Conservation (phyloP, 1,140 invertebrate species). For the Drosophila subobscura region DNA sequence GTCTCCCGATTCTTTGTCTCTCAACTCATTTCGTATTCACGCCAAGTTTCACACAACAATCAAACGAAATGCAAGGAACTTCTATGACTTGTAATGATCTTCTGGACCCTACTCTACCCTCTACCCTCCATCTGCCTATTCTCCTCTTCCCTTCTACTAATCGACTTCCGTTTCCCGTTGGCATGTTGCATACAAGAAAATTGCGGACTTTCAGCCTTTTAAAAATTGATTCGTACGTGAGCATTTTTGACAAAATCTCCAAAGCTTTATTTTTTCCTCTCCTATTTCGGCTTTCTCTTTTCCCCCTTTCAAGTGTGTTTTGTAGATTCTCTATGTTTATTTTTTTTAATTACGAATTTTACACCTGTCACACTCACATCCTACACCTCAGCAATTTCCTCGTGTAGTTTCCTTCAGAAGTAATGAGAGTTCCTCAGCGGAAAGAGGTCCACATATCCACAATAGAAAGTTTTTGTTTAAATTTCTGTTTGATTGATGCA, state of each 20-base stretch:
- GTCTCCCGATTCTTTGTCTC: background rate
- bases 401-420: conserved; percentile 6
- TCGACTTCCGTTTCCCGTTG: conserved; percentile 61
- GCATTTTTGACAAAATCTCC: conserved; percentile 60
- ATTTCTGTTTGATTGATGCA: conserved; percentile 1
- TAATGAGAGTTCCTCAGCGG: background rate
- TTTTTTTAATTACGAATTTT: conserved; percentile 47
- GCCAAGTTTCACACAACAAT: conserved; percentile 68
- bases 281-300: conserved; percentile 46
- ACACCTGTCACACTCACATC: conserved; percentile 16
- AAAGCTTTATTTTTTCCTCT: conserved; percentile 64
- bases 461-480: conserved; percentile 21
- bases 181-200: conserved; percentile 77
- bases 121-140: background rate
- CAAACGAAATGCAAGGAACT: conserved; percentile 57
- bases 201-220: conserved; percentile 41
- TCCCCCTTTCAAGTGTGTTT: conserved; percentile 14
- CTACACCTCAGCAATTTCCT: background rate
- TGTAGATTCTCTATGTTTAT: conserved; percentile 26
- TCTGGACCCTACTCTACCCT: conserved; percentile 9
- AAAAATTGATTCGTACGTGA: conserved; percentile 74
- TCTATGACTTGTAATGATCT: conserved; percentile 63
- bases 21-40: conserved; percentile 65
- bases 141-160: conserved; percentile 9
- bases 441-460: conserved; percentile 12